phyloP scores from a whole-genome alignment of 1,140 invertebrate species.

The Lordiphosa stackelbergi region DNA sequence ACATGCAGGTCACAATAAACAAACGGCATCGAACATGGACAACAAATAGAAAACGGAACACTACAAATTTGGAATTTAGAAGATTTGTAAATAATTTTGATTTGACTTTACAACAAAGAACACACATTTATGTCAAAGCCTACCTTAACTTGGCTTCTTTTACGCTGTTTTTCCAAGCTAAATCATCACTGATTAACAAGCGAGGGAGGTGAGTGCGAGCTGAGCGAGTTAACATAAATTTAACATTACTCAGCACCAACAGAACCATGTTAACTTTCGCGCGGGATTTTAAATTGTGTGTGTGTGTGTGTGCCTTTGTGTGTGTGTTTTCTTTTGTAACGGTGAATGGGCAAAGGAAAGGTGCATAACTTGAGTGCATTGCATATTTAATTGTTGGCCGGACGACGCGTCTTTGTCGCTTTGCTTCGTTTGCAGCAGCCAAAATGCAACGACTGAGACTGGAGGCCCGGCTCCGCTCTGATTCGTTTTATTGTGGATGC shows the following conservation, averaged over 20 bases:
- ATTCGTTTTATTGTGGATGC: slow-evolving; percentile 37
- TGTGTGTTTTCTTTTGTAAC: slow-evolving; percentile 29
- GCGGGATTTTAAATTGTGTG: slow-evolving; percentile 37
- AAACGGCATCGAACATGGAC: too few species aligned
- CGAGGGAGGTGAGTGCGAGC: not conserved
- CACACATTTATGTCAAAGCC: not conserved
- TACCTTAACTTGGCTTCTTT: not conserved
- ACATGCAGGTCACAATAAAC: too few species aligned
- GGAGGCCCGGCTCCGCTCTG: slow-evolving; percentile 36
- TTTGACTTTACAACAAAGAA: too few species aligned
- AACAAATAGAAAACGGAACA: too few species aligned
- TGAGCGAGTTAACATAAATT: slow-evolving; percentile 4
- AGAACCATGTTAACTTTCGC: slow-evolving; percentile 52
- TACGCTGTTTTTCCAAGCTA: not conserved
- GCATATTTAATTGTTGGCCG: slow-evolving; percentile 60
- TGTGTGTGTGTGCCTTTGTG: not conserved
- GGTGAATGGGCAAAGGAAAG: slow-evolving; percentile 70
- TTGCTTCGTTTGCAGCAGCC: slow-evolving; percentile 55
- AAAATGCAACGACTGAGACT: slow-evolving; percentile 23
- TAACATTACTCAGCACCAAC: slow-evolving; percentile 6
- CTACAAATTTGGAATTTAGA: not conserved
- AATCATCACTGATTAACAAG: not conserved
- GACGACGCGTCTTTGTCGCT: slow-evolving; percentile 46
- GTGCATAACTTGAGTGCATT: slow-evolving; percentile 71
- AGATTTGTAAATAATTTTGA: not conserved